Conservation (phyloP, 2,888 invertebrate species). For the Mylabris sibirica region DNA sequence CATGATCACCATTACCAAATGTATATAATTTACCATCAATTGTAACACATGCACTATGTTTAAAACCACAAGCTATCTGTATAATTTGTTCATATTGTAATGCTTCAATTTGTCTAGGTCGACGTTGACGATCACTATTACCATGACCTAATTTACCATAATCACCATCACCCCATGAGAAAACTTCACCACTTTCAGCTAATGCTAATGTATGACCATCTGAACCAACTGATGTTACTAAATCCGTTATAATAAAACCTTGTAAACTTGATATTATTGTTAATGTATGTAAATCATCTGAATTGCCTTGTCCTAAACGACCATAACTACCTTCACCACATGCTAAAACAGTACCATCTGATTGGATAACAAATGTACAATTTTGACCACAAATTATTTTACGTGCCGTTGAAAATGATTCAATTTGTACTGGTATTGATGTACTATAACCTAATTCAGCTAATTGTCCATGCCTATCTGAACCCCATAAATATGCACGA, state of each 20-base stretch:
- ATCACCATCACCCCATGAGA: conserved; percentile 73
- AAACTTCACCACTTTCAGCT: conserved; percentile 72
- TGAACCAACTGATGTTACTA: conserved; percentile 70
- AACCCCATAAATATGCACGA: conserved; percentile 69
- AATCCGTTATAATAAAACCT: conserved; percentile 70
- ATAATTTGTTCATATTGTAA: conserved; percentile 68
- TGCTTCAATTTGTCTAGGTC: conserved; percentile 70
- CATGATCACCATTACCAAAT: conserved; percentile 73
- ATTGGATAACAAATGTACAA: conserved; percentile 69
- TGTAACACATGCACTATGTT: conserved; percentile 71
- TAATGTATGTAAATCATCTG: conserved; percentile 68
- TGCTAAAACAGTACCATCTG: conserved; percentile 69
- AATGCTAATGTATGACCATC: conserved; percentile 72
- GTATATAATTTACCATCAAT: conserved; percentile 70
- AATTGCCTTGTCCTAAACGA: conserved; percentile 69
- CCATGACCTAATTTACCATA: conserved; percentile 71
- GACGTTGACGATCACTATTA: conserved; percentile 68
- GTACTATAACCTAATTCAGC: conserved; percentile 63
- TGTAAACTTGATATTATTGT: conserved; percentile 68
- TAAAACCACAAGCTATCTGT: conserved; percentile 68
- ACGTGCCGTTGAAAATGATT: conserved; percentile 63
- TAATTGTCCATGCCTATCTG: conserved; percentile 70
- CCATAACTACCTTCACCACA: conserved; percentile 74
- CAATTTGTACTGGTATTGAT: conserved; percentile 59
- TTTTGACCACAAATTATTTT: conserved; percentile 72